Evolutionary conservation across 2,888 invertebrate genomes (phyloP).

Genomic region (Cabera pusaria): DNA sequence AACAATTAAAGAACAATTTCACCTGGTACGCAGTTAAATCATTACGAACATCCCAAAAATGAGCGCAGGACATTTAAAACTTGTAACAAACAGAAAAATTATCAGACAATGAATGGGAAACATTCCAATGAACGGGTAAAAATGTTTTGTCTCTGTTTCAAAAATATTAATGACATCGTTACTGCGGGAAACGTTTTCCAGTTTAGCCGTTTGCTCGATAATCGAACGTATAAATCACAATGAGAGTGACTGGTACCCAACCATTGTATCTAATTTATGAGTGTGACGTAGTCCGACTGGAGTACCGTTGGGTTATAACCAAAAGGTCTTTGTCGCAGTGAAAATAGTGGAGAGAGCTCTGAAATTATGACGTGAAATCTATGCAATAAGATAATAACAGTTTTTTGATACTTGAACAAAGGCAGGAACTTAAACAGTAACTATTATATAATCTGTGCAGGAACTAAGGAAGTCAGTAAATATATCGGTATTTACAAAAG

Average conservation of each 20-base stretch:
- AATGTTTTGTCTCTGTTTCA: conserved; percentile 39
- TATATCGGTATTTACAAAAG: too few relatives aligned
- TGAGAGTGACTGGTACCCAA: conserved; percentile 61
- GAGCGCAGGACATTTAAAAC: conserved; percentile 21
- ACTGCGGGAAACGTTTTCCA: conserved; percentile 53
- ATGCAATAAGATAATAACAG: too few relatives aligned
- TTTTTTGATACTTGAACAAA: too few relatives aligned
- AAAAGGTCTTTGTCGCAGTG: conserved; percentile 16
- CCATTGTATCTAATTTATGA: conserved; percentile 60
- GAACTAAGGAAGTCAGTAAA: too few relatives aligned
- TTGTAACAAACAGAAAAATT: conserved; percentile 26
- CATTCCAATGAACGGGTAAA: conserved; percentile 26
- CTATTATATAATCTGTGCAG: too few relatives aligned
- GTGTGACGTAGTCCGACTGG: conserved; percentile 34
- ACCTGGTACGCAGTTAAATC: too few relatives aligned
- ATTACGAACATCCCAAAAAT: conserved; percentile 13
- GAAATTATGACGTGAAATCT: too few relatives aligned
- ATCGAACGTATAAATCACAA: conserved; percentile 70
- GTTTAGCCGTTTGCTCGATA: conserved; percentile 64
- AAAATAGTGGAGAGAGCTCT: too few relatives aligned
- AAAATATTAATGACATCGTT: conserved; percentile 61
- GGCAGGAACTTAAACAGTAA: too few relatives aligned
- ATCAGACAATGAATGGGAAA: conserved; percentile 28
- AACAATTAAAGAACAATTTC: too few relatives aligned
- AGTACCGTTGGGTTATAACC: background rate